A percentile compares a stretch with the other conserved stretches of the same genome.
Evolutionary conservation across 2,888 invertebrate genomes (phyloP).

Genomic region (Amblyjoppa proteus): DNA sequence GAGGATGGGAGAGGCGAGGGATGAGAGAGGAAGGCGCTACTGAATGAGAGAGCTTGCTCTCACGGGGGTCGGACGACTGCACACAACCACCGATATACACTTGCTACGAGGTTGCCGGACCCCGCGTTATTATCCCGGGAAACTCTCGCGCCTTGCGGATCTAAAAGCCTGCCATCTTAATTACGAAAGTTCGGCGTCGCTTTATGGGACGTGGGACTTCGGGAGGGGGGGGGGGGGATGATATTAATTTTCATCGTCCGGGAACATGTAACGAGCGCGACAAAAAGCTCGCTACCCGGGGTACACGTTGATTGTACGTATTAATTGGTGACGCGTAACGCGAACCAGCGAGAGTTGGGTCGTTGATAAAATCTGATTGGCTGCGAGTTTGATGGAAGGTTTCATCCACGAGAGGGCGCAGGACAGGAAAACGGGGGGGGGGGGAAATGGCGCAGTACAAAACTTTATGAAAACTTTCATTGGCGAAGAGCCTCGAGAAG

Average conservation of each 20-base stretch:
- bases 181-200: constrained; percentile 66
- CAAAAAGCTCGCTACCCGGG: constrained; percentile 26
- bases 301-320: no score
- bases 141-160: constrained; percentile 55
- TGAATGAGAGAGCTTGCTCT: constrained; percentile 65
- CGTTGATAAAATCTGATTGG: no score
- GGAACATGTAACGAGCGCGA: constrained; percentile 54
- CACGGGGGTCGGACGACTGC: constrained; percentile 41
- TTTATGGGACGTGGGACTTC: constrained; percentile 64
- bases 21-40: constrained; percentile 50
- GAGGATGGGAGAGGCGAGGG: constrained; percentile 8
- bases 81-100: constrained; percentile 41
- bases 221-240: constrained; percentile 17
- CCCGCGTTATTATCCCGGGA: constrained; percentile 65
- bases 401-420: no score
- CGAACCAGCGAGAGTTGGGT: no score
- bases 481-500: no score
- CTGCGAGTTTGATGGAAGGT: no score
- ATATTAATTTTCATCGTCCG: constrained; percentile 61
- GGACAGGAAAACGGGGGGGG: no score
- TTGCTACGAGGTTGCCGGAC: constrained; percentile 30
- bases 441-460: no score
- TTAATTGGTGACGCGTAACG: no score
- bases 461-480: no score
- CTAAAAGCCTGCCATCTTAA: constrained; percentile 66